A percentile compares a stretch with the other conserved stretches of the same genome.
phyloP scores from a whole-genome alignment of 1,140 invertebrate species.

The Ceratina japonica region DNA sequence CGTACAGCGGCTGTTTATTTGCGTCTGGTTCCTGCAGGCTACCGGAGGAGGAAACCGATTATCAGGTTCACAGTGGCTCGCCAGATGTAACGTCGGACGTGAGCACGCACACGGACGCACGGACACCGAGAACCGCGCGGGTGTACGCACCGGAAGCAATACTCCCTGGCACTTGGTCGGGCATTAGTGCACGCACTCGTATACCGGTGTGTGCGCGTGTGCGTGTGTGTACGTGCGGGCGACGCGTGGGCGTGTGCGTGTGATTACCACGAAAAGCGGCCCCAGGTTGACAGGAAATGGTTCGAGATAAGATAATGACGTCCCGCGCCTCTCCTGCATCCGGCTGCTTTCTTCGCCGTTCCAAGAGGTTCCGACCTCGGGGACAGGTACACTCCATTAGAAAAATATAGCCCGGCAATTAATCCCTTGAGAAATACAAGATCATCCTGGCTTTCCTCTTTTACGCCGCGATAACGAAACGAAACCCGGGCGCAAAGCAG shows the following conservation, averaged over 20 bases:
- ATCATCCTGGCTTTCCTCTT: background rate
- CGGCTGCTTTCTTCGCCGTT: conserved; percentile 58
- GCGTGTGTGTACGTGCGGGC: background rate
- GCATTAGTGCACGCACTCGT: conserved; percentile 27
- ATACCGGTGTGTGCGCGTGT: background rate
- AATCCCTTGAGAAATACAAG: background rate
- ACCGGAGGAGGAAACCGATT: conserved; percentile 54
- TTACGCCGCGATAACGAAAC: too few species aligned
- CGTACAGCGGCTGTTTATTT: conserved; percentile 29
- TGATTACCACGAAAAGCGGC: conserved; percentile 59
- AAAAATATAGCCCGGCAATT: too few species aligned
- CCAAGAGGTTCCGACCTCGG: conserved; percentile 34
- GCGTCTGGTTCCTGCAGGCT: conserved; percentile 34
- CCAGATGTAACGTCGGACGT: conserved; percentile 40
- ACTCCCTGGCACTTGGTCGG: conserved; percentile 39
- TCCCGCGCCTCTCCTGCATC: conserved; percentile 61
- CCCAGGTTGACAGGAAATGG: conserved; percentile 74
- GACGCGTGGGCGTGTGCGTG: conserved; percentile 28
- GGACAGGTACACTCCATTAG: conserved; percentile 35
- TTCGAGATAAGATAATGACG: conserved; percentile 74
- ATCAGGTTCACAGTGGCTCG: conserved; percentile 42
- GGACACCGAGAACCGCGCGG: background rate
- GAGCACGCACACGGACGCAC: background rate
- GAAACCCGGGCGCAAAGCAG: too few species aligned
- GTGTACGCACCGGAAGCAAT: conserved; percentile 54